phyloP scores from a whole-genome alignment of 2,888 invertebrate species.

The Leucania comma region DNA sequence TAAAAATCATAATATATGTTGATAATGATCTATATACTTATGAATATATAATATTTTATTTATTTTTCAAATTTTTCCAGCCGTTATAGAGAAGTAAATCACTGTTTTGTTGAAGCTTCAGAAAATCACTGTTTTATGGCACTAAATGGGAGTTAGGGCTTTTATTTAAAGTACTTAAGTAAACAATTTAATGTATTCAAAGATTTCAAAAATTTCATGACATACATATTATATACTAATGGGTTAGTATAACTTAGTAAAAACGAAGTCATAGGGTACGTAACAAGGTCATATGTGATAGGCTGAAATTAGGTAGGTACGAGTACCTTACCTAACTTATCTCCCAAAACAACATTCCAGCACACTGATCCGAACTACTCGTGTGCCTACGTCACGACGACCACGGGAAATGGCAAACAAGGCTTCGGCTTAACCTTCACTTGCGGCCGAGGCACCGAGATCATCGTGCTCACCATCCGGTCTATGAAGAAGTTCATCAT shows the following conservation, averaged over 20 bases:
- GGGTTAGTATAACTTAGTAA: too few relatives aligned
- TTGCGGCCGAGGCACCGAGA: slow-evolving; percentile 96
- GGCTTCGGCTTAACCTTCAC: slow-evolving; percentile 97
- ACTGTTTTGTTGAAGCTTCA: too few relatives aligned
- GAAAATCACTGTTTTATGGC: too few relatives aligned
- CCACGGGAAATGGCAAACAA: slow-evolving; percentile 91
- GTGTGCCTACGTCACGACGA: slow-evolving; percentile 96
- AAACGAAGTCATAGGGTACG: neutral
- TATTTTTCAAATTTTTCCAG: too few relatives aligned
- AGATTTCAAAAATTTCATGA: too few relatives aligned
- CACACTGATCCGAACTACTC: slow-evolving; percentile 98
- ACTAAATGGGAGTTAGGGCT: too few relatives aligned
- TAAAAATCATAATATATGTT: too few relatives aligned
- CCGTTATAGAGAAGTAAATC: too few relatives aligned
- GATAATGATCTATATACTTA: too few relatives aligned
- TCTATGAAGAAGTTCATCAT: slow-evolving; percentile 93
- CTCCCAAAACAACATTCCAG: slow-evolving; percentile 79
- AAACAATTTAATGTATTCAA: neutral
- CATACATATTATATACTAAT: too few relatives aligned
- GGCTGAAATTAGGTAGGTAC: neutral
- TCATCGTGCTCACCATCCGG: slow-evolving; percentile 94
- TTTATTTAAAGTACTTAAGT: neutral
- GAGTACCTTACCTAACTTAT: too few relatives aligned
- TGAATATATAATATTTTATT: too few relatives aligned
- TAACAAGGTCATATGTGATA: neutral